phyloP scores from a whole-genome alignment of 2,888 invertebrate genomes.

The Tupiocoris notatus region DNA sequence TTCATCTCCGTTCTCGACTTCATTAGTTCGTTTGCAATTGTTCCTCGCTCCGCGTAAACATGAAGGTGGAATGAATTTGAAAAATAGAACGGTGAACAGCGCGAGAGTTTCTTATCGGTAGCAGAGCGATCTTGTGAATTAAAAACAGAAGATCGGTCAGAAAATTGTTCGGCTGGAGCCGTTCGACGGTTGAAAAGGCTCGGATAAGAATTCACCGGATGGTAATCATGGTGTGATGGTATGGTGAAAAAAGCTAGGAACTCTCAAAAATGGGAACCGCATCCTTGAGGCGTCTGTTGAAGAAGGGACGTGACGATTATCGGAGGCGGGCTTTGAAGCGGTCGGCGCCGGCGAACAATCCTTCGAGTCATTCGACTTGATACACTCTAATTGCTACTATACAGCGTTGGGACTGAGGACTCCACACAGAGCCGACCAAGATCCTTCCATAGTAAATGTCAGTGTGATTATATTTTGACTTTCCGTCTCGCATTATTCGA shows the following conservation, averaged over 20 bases:
- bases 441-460: constrained; percentile 32
- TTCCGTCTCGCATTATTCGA: constrained; percentile 28
- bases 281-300: not conserved
- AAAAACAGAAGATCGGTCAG: no score
- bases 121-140: no score
- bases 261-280: not conserved
- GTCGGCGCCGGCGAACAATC: constrained; percentile 34
- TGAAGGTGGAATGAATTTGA: no score
- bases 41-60: no score
- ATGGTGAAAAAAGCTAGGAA: not conserved
- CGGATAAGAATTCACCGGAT: not conserved
- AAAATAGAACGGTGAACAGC: no score
- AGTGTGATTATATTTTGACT: constrained; percentile 41
- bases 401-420: not conserved
- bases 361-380: constrained; percentile 36
- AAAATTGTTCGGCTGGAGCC: not conserved
- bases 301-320: not conserved
- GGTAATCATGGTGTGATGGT: no score
- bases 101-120: no score
- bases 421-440: not conserved
- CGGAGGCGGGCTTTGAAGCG: not conserved
- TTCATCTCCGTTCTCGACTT: no score
- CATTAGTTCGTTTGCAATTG: no score
- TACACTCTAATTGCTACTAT: constrained; percentile 39
- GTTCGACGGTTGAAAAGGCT: not conserved